Evolutionary conservation across 2,888 invertebrate species (phyloP), one percentile per base, ranked within the genome.

Genomic region (Leptinotarsa tumamoca): DNA sequence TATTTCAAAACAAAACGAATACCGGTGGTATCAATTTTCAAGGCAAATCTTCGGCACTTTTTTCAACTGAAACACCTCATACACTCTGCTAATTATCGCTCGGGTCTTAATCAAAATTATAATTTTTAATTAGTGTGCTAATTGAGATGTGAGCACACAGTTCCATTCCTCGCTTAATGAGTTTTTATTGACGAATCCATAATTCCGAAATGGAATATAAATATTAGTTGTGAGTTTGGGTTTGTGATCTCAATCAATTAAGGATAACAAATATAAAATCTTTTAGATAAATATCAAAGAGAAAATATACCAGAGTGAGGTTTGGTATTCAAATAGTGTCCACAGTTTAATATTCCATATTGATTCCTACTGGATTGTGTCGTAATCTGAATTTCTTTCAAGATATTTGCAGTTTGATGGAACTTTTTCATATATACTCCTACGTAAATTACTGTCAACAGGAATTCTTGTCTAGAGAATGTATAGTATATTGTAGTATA

Each of bases 91-190:
- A 63, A 69, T 68, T 74, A 74, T 70, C 70, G 50, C 70, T 15
- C 27, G 21, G 21, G 58, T 70, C 23, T 58, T 70, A 58, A 70
- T 49, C 70, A 58, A 58, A 70, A 70, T 70, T 43, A 56, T 49
- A 70, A 70, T 58, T 49, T 70, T 70, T 70, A 70, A 70, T 70
- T 70, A 70, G 50, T 70, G 58, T 58, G 58, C 58, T 70, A 70
- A 70, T 58, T 58, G 50, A 58, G 58, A 70, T 49, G 23, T 18
- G 58, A 43, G 23, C 70, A 27, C 49, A 50, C 49, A 33, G 50
- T 21, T 70, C 21, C 50, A 58, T 70, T 50, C 49, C 70, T 18
- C 33, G 63, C 33, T 49, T 70, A 70, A 70, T 70, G 54, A 70
- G 49, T 70, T 49, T 50, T 17, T 70, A 49, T 70, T 70, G 56